These are phyloP conservation scores for Microtus montanus DNA, from an alignment of 2,113 vertebrate species.

Conservation along the genomic window DNA sequence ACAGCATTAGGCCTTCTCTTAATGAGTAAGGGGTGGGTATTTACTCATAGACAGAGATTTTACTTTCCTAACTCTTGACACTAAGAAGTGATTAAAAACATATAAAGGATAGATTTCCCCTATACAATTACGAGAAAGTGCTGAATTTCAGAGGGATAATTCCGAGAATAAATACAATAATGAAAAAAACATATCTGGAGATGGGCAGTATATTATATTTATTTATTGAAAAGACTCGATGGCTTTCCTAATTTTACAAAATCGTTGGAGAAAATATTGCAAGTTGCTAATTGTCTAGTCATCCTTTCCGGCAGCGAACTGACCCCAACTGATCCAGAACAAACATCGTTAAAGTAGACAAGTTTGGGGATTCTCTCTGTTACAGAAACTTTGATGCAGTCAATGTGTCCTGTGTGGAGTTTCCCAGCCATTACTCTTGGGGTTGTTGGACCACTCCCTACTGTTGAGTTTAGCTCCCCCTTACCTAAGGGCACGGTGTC, in stretches of 20 bases:
- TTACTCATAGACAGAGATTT: background rate
- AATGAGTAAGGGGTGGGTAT: background rate
- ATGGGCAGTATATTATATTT: background rate
- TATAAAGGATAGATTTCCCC: background rate
- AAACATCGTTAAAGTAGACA: background rate
- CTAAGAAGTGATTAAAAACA: slow-evolving; percentile 4
- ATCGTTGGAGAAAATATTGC: background rate
- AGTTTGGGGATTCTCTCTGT: background rate
- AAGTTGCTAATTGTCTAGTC: background rate
- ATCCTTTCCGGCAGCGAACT: background rate
- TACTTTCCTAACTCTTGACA: slow-evolving; percentile 19
- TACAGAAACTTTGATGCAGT: background rate
- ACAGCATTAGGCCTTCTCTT: background rate
- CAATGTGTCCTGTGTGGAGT: background rate
- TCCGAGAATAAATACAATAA: background rate
- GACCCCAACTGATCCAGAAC: background rate
- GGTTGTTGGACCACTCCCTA: background rate
- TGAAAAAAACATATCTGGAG: background rate
- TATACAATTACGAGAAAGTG: background rate
- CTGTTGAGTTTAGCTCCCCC: background rate
- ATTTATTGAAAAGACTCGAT: background rate
- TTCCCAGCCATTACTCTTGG: background rate
- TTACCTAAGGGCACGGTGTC: background rate
- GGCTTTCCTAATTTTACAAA: background rate
- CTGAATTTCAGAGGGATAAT: background rate